Conservation (phyloP, 2,888 invertebrate species). For the Pocota personata region DNA sequence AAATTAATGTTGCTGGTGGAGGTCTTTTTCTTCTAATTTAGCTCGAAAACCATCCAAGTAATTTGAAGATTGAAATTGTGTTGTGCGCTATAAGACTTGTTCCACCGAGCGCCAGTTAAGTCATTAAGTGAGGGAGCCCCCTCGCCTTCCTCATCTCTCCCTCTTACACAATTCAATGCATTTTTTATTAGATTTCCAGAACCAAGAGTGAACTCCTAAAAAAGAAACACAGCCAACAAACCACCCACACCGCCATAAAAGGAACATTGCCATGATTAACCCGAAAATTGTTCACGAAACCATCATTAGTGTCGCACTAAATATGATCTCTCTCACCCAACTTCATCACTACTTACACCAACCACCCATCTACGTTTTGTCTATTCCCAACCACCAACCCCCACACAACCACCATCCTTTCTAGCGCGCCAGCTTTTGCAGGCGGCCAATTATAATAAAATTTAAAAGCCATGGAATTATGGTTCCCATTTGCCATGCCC, state of each 20-base stretch:
- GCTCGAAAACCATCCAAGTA: too few species aligned
- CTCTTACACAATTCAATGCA: conserved; percentile 23
- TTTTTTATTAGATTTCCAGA: conserved; percentile 38
- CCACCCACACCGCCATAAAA: conserved; percentile 32
- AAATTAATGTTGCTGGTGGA: too few species aligned
- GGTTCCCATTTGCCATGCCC: conserved; percentile 60
- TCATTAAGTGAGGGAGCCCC: background rate
- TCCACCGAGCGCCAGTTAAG: background rate
- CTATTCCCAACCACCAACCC: conserved; percentile 37
- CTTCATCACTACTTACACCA: conserved; percentile 23
- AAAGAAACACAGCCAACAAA: background rate
- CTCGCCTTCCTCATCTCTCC: too few species aligned
- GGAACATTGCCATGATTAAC: conserved; percentile 67
- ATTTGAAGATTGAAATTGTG: too few species aligned
- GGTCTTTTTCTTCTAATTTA: too few species aligned
- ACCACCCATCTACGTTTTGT: conserved; percentile 29
- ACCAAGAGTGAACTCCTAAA: background rate
- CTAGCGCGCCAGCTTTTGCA: conserved; percentile 49
- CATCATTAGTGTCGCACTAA: conserved; percentile 68
- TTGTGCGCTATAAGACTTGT: too few species aligned
- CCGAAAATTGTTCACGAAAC: conserved; percentile 68
- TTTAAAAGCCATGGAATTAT: conserved; percentile 68
- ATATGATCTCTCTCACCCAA: conserved; percentile 55
- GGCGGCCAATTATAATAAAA: conserved; percentile 68
- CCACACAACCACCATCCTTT: conserved; percentile 14